Evolutionary conservation across 2,797 vertebrate genomes (phyloP).

Genomic region (Calcarius lapponicus): DNA sequence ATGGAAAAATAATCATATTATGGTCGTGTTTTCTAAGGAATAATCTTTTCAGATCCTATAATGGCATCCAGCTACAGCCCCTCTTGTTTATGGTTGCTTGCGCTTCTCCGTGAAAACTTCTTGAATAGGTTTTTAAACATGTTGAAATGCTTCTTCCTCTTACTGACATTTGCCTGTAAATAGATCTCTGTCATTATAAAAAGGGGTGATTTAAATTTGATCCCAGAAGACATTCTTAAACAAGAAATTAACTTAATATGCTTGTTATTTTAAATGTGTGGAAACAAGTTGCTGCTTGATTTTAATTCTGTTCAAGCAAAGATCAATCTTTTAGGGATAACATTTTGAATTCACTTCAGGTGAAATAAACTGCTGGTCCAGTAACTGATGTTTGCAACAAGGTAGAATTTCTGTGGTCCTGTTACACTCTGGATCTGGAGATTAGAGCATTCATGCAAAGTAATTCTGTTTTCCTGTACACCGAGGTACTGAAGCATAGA

Average conservation of each 20-base stretch:
- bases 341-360: slow-evolving; percentile 4
- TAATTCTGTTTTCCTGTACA: slow-evolving; percentile 53
- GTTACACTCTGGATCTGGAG: not conserved
- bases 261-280: slow-evolving; percentile 6
- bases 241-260: not conserved
- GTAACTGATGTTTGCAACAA: not conserved
- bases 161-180: not conserved
- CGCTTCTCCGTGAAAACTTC: slow-evolving; percentile 24
- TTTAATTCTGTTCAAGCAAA: not conserved
- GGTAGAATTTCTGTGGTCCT: not conserved
- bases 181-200: slow-evolving; percentile 1
- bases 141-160: slow-evolving; percentile 5
- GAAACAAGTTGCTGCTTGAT: not conserved
- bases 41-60: slow-evolving; percentile 67
- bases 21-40: slow-evolving; percentile 52
- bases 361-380: not conserved
- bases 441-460: slow-evolving; percentile 59
- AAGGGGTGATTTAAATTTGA: not conserved
- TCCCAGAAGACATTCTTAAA: slow-evolving; percentile 3
- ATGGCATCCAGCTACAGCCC: slow-evolving; percentile 9
- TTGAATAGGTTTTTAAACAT: slow-evolving; percentile 35
- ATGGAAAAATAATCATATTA: slow-evolving; percentile 49
- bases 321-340: not conserved
- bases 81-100: slow-evolving; percentile 40
- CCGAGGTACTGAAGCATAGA: not conserved